A percentile compares a stretch with the other conserved stretches of the same genome.
Evolutionary conservation across 2,888 invertebrate genomes (phyloP).

Genomic region (Myopa testacea): DNA sequence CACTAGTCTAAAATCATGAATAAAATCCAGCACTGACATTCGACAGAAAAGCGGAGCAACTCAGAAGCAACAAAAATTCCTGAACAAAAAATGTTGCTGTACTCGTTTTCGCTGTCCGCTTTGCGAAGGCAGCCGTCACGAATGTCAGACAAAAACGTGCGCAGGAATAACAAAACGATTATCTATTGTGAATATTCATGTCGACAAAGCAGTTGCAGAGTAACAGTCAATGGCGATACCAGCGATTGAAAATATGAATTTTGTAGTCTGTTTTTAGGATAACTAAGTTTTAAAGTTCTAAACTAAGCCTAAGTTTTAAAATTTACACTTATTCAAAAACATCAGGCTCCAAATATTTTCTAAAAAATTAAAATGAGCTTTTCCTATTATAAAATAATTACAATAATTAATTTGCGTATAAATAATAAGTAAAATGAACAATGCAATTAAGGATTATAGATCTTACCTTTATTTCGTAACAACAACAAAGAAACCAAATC

Average conservation of each 20-base stretch:
- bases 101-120: not conserved
- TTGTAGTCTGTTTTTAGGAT: no score
- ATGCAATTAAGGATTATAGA: no score
- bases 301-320: no score
- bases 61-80: conserved; percentile 26
- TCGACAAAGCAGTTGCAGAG: not conserved
- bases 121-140: not conserved
- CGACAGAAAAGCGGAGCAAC: conserved; percentile 2
- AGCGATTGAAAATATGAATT: no score
- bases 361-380: no score
- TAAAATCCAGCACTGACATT: not conserved
- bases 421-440: no score
- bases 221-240: no score
- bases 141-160: conserved; percentile 6
- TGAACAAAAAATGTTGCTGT: conserved; percentile 18
- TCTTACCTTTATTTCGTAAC: not conserved
- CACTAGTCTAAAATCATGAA: not conserved
- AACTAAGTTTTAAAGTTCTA: no score
- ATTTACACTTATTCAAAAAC: no score
- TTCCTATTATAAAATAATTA: no score
- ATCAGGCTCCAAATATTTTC: no score
- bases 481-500: not conserved
- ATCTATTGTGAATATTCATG: not conserved
- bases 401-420: no score
- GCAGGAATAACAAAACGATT: not conserved